phyloP scores from a whole-genome alignment of 2,888 invertebrate species.

The Oeneis ivallda region DNA sequence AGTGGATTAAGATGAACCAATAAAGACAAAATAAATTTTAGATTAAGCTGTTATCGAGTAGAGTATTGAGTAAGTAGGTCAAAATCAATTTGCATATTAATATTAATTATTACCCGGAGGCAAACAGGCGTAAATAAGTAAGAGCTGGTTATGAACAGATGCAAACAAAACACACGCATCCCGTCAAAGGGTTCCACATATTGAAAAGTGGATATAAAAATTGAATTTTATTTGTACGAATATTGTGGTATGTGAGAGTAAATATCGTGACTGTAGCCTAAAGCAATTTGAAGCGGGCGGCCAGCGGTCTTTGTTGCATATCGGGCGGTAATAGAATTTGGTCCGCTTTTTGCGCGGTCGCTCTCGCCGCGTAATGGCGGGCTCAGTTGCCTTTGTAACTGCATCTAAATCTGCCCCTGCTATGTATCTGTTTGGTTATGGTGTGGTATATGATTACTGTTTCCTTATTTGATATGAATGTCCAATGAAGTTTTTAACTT shows the following conservation, averaged over 20 bases:
- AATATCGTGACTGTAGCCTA: conserved; percentile 76
- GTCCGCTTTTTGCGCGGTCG: conserved; percentile 78
- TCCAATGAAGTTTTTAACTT: not conserved
- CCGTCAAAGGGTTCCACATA: conserved; percentile 36
- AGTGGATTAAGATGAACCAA: not conserved
- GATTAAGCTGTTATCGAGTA: not conserved
- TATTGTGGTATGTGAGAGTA: conserved; percentile 66
- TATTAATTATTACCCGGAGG: conserved; percentile 15
- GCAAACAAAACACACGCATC: conserved; percentile 29
- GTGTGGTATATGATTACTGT: conserved; percentile 47
- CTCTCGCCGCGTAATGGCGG: conserved; percentile 68
- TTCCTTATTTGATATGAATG: conserved; percentile 6
- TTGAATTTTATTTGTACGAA: conserved; percentile 63
- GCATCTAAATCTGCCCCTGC: conserved; percentile 72
- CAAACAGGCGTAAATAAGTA: conserved; percentile 9
- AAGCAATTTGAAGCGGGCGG: conserved; percentile 77
- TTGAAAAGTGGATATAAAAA: conserved; percentile 51
- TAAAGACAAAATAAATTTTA: not conserved
- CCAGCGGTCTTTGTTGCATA: conserved; percentile 80
- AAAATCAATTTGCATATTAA: conserved; percentile 14
- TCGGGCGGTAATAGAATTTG: conserved; percentile 80
- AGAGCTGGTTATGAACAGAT: conserved; percentile 14
- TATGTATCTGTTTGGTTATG: conserved; percentile 58
- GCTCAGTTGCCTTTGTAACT: conserved; percentile 77
- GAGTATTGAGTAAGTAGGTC: too few relatives aligned